Evolutionary conservation across 2,797 vertebrate genomes (phyloP).

Genomic region (Bufotes viridis): DNA sequence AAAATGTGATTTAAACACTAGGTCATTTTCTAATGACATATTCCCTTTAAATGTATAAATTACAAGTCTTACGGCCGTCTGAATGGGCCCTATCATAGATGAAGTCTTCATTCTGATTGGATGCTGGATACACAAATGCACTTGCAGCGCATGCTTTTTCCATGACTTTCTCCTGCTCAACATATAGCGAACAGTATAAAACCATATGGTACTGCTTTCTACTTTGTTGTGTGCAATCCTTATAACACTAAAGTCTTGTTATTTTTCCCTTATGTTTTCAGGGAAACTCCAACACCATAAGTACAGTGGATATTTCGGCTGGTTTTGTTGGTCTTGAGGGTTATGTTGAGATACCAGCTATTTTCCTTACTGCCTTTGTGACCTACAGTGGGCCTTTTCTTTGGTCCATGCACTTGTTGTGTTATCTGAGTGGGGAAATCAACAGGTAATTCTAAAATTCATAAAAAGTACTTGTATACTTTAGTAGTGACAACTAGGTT

Average conservation of each 20-base stretch:
- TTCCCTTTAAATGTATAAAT: no score
- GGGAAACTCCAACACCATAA: slow-evolving; percentile 97
- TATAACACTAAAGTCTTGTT: background rate
- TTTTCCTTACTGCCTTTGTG: slow-evolving; percentile 85
- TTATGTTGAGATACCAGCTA: slow-evolving; percentile 86
- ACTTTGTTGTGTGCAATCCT: slow-evolving; percentile 64
- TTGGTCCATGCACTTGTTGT: slow-evolving; percentile 90
- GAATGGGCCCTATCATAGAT: no score
- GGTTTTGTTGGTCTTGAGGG: slow-evolving; percentile 91
- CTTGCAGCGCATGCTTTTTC: no score
- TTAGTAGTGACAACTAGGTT: background rate
- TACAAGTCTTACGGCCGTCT: no score
- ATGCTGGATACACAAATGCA: no score
- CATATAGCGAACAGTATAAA: no score
- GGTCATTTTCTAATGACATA: no score
- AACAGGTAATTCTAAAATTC: slow-evolving; percentile 76
- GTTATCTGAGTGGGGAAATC: slow-evolving; percentile 85
- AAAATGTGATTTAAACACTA: no score
- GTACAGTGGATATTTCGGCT: slow-evolving; percentile 90
- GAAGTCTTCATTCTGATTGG: no score
- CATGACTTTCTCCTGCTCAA: no score
- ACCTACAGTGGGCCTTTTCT: slow-evolving; percentile 91
- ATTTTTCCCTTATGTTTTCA: slow-evolving; percentile 15
- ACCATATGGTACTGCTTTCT: background rate
- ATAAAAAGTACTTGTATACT: background rate